phyloP scores from a whole-genome alignment of 2,888 invertebrate species.

The Allygus modestus region DNA sequence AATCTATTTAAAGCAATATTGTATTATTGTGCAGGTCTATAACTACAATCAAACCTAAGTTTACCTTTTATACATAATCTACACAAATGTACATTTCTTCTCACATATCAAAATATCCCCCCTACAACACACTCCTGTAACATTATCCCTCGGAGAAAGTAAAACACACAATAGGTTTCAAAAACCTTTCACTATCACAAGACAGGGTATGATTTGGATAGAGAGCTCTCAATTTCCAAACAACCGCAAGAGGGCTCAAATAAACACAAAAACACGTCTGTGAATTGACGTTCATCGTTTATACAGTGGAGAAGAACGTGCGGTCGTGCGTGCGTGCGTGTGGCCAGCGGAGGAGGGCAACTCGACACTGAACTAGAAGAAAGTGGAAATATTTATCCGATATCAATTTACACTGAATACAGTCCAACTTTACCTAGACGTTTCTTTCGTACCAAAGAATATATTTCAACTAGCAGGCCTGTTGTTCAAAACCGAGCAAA shows the following conservation, averaged over 20 bases:
- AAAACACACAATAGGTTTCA: constrained; percentile 1
- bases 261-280: neutral
- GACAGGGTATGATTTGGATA: neutral
- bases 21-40: no score
- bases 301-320: neutral
- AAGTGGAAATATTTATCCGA: neutral
- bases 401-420: constrained; percentile 10
- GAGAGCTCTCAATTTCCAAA: constrained; percentile 6
- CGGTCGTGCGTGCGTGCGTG: neutral
- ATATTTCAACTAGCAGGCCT: no score
- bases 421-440: no score
- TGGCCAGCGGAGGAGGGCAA: neutral
- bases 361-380: neutral
- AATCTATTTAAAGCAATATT: no score
- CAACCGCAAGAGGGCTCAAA: neutral
- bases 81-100: no score
- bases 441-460: no score
- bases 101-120: no score
- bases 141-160: neutral
- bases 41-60: no score
- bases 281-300: neutral
- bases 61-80: no score
- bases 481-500: no score
- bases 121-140: neutral
- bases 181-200: constrained; percentile 34